Conservation (phyloP, 2,797 vertebrate genomes). For the Eospalax fontanierii region DNA sequence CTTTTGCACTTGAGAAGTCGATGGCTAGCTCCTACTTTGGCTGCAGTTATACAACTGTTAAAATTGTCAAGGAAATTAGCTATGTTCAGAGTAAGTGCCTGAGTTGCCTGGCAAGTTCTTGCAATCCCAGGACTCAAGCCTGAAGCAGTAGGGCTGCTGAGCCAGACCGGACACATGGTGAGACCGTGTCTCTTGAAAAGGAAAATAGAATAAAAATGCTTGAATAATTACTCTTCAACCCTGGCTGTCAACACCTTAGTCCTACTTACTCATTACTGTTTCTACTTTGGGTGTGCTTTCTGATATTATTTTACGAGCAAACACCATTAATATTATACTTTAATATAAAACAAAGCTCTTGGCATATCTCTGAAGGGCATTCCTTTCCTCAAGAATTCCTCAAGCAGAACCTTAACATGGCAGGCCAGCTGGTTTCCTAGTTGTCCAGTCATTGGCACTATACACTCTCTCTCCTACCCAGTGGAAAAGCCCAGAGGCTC, state of each 20-base stretch:
- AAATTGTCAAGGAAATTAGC: not conserved
- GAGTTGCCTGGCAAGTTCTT: not conserved
- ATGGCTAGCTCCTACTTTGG: not conserved
- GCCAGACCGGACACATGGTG: not conserved
- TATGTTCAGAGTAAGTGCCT: not conserved
- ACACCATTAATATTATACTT: not conserved
- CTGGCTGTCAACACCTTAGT: not conserved
- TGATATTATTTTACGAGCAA: not conserved
- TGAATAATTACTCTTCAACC: not conserved
- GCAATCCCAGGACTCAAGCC: not conserved
- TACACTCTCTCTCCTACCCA: not conserved
- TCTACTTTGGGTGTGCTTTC: not conserved
- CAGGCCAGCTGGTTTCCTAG: not conserved
- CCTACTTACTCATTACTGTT: not conserved
- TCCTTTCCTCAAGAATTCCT: slow-evolving; percentile 12
- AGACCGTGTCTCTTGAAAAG: not conserved
- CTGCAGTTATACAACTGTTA: slow-evolving; percentile 14
- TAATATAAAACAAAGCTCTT: not conserved
- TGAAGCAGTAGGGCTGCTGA: not conserved
- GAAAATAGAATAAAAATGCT: not conserved
- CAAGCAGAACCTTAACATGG: not conserved
- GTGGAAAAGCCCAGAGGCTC: not conserved
- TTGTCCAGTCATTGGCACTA: not conserved
- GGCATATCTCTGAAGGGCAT: slow-evolving; percentile 9
- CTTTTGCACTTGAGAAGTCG: not conserved